Percentiles rank a stretch among this genome's conserved stretches.
Conservation (phyloP, 2,113 vertebrate species). For the Spilogale gracilis region DNA sequence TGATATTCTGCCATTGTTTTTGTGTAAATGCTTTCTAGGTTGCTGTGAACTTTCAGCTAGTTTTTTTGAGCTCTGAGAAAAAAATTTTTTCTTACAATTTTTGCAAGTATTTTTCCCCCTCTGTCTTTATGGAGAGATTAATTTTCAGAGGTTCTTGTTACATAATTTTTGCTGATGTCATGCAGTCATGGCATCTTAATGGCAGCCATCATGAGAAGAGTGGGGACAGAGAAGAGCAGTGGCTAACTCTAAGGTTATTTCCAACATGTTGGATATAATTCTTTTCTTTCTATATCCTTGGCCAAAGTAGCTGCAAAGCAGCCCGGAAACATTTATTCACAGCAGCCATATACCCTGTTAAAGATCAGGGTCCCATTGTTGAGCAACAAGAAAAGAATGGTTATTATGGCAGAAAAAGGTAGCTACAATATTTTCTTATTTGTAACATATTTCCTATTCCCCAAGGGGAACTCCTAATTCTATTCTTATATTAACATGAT, state of each 20-base stretch:
- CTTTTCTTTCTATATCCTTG: not conserved
- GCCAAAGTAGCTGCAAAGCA: not conserved
- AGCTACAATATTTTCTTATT: not conserved
- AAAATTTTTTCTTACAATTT: not conserved
- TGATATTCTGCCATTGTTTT: not conserved
- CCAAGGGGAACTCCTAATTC: not conserved
- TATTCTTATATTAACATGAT: not conserved
- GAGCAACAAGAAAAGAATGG: not conserved
- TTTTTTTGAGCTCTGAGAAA: slow-evolving; percentile 48
- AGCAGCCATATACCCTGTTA: too few species aligned
- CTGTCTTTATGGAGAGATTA: not conserved
- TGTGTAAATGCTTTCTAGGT: not conserved
- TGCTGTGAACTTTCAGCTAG: not conserved
- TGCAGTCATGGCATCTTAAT: not conserved
- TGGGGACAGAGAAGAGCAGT: not conserved
- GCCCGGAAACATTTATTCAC: not conserved
- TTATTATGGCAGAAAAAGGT: not conserved
- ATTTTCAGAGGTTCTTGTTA: not conserved
- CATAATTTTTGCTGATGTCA: not conserved
- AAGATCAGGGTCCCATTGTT: not conserved
- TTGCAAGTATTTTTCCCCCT: not conserved
- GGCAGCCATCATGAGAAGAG: not conserved
- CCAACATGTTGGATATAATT: too few species aligned
- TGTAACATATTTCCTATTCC: not conserved
- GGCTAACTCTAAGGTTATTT: not conserved